phyloP scores from a whole-genome alignment of 2,797 vertebrate genomes.

The Prionace glauca region DNA sequence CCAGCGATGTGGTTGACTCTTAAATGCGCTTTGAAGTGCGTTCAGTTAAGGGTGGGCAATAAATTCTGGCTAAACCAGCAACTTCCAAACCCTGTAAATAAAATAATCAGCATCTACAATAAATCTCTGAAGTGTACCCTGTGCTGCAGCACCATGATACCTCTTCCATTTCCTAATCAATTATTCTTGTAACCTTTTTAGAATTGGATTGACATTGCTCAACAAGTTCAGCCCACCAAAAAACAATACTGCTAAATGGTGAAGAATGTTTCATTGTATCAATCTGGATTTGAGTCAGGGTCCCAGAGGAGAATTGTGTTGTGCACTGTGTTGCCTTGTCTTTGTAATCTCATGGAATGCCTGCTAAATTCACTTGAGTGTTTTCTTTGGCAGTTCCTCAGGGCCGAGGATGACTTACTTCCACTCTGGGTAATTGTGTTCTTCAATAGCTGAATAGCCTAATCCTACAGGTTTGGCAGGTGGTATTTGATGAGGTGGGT shows the following conservation, averaged over 20 bases:
- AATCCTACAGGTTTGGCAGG: too few species aligned
- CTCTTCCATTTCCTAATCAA: background rate
- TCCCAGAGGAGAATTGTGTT: background rate
- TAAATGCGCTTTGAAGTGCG: too few species aligned
- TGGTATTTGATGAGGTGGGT: too few species aligned
- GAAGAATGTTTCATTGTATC: background rate
- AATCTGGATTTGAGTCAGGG: background rate
- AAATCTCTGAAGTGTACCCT: background rate
- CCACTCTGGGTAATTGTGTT: too few species aligned
- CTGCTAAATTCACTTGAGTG: background rate
- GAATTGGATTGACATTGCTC: background rate
- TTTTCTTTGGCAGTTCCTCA: background rate
- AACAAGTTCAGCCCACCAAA: background rate
- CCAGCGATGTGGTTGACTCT: background rate
- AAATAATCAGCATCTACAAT: background rate
- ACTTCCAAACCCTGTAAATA: too few species aligned
- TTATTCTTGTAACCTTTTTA: background rate
- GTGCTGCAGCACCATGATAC: background rate
- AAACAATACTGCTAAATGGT: background rate
- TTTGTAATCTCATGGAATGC: background rate
- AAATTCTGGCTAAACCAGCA: too few species aligned
- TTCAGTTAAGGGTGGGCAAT: too few species aligned
- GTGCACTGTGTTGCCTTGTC: background rate
- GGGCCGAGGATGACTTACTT: too few species aligned
- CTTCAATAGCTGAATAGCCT: too few species aligned